Base-by-base conservation (phyloP, 2,113 vertebrate genomes). In the Numida meleagris region DNA sequence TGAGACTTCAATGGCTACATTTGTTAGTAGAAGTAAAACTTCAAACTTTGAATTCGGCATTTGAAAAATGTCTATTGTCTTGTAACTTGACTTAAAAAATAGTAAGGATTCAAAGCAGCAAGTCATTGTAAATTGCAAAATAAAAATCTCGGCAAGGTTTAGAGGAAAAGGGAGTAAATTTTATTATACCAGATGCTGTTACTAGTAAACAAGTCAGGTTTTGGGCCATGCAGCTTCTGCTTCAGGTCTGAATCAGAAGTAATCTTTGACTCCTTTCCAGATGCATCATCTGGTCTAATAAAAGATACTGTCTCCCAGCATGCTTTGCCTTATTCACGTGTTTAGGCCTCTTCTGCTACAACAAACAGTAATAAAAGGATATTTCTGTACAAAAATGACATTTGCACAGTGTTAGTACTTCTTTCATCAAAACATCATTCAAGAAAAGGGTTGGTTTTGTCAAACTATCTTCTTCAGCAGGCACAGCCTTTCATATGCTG, bases 191-290 rank as follows among this genome's bases (percentile, higher is more conserved):
- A 90, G 55, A 68, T 92, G 88, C 43, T 89, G 2, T 43, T 85
- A 40, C 23, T 90, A 73, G 61, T 78, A 84, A 89, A 89, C 20
- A 77, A 77, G 72, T 83, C 73, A 81, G 63, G 42, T 57, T 67
- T 90, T 2, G 38, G 38, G 27, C 12, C 66, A 63, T 10, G 40
- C 51, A 75, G 65, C 51, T 95, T 74, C 70, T 74, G 80, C 46
- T 90, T 59, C 73, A 92, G 76, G 81, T 76, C 83, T 90, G 46
- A 86, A 89, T 33, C 46, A 79, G 78, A 86, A 89, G 48, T 24
- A 55, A 21, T 4, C n/a, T 92, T 70, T 86, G 86, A 90, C 34
- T 86, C 51, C 57, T 67, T 92, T 94, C 91, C 86, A 94, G 74
- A 46, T 71, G 46, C 50, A 87, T 95, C 82, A 86, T 75, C 77